Evolutionary conservation across 2,888 invertebrate species (phyloP).

Genomic region (Microplitis deprimator): DNA sequence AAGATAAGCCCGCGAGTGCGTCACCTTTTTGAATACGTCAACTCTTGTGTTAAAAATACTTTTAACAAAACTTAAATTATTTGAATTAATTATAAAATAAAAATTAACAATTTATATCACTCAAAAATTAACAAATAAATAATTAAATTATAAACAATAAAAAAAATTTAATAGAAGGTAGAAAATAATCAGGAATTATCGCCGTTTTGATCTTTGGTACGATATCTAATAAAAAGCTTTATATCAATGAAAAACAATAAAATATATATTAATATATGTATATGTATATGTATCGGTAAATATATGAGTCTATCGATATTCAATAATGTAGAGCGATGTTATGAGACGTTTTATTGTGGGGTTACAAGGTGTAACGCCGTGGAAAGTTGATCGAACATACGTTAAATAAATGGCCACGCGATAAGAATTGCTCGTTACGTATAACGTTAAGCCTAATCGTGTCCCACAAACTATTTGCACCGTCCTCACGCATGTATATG

Average conservation of each 20-base stretch:
- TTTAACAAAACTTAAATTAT: too few relatives aligned
- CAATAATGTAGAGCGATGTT: conserved; percentile 7
- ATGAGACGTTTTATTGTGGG: neutral
- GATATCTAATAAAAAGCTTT: conserved; percentile 37
- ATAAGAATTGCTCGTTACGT: conserved; percentile 51
- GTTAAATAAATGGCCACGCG: conserved; percentile 21
- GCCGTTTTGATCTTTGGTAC: conserved; percentile 61
- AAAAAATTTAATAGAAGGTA: neutral
- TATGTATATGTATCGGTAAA: neutral
- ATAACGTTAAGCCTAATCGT: conserved; percentile 50
- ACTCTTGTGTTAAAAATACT: neutral
- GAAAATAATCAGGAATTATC: conserved; percentile 35
- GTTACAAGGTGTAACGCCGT: neutral
- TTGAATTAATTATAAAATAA: too few relatives aligned
- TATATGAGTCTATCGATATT: neutral
- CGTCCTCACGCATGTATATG: conserved; percentile 29
- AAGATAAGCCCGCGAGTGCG: conserved; percentile 27
- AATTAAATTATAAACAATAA: neutral
- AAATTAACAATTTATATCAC: too few relatives aligned
- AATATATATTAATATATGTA: neutral
- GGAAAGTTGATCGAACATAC: conserved; percentile 21
- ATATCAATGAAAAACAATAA: conserved; percentile 7
- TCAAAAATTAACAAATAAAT: neutral
- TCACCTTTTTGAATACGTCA: conserved; percentile 3
- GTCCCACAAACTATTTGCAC: conserved; percentile 49